A percentile compares a stretch with the other conserved stretches of the same genome.
Evolutionary conservation across 2,113 vertebrate species (phyloP).

Genomic region (Passer domesticus): DNA sequence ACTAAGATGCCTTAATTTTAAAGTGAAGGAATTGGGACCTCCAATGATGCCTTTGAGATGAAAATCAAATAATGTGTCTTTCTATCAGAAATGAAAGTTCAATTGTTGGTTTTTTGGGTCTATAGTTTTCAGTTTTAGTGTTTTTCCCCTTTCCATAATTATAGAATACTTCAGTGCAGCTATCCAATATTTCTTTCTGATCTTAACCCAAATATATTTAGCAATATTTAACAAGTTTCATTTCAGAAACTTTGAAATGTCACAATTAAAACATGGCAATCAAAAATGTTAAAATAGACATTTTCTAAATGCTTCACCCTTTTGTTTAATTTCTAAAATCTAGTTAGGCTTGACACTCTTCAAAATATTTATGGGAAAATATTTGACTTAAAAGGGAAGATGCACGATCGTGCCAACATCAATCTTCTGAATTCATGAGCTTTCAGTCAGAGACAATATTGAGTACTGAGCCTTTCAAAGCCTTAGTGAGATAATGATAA

Average conservation of each 20-base stretch:
- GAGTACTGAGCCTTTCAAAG: background rate
- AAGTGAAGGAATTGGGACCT: background rate
- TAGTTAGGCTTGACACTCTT: background rate
- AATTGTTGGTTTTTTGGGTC: background rate
- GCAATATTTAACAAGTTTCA: background rate
- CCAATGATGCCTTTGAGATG: background rate
- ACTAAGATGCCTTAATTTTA: background rate
- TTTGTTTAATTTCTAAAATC: background rate
- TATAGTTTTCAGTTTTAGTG: background rate
- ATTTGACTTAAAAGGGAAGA: constrained; percentile 20
- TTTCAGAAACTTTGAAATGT: background rate
- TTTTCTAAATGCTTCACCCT: background rate
- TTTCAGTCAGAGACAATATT: constrained; percentile 21
- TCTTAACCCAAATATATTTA: background rate
- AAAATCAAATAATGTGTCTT: background rate
- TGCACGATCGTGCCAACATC: background rate
- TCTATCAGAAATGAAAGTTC: background rate
- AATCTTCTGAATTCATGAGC: background rate
- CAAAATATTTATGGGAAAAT: constrained; percentile 30
- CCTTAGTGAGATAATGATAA: background rate
- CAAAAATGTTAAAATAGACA: background rate
- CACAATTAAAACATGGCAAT: background rate
- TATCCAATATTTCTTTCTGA: background rate
- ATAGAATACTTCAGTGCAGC: background rate
- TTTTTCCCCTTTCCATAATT: background rate